These are phyloP conservation scores for Yponomeuta plumbellus DNA, from an alignment of 2,888 invertebrate genomes.

Conservation along the genomic window DNA sequence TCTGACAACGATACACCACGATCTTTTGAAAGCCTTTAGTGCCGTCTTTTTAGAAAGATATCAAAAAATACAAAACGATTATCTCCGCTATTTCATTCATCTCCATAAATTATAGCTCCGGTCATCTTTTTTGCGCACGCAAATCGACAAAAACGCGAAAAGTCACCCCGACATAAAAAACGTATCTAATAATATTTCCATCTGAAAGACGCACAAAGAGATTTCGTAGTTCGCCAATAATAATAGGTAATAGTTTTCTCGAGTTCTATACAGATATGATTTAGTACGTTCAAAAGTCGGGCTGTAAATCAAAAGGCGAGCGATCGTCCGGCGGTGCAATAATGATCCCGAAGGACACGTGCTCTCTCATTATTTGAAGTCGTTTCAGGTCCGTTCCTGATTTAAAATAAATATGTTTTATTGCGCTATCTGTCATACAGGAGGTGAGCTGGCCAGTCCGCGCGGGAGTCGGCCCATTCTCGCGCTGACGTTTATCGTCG, in stretches of 20 bases:
- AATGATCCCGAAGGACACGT: slow-evolving; percentile 61
- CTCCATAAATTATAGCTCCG: slow-evolving; percentile 35
- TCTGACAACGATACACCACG: background rate
- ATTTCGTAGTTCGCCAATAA: slow-evolving; percentile 62
- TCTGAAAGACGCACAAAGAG: slow-evolving; percentile 51
- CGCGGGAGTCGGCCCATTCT: slow-evolving; percentile 54
- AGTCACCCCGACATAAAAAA: slow-evolving; percentile 45
- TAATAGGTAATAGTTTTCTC: slow-evolving; percentile 73
- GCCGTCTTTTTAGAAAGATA: slow-evolving; percentile 14
- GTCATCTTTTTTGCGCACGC: slow-evolving; percentile 49
- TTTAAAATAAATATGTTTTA: slow-evolving; percentile 73
- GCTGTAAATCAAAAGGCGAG: slow-evolving; percentile 64
- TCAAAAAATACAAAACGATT: slow-evolving; percentile 24
- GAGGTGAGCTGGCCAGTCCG: slow-evolving; percentile 51
- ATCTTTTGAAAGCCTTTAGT: background rate
- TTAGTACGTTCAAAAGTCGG: slow-evolving; percentile 68
- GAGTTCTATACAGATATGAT: slow-evolving; percentile 70
- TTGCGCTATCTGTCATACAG: slow-evolving; percentile 68
- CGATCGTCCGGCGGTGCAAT: slow-evolving; percentile 52
- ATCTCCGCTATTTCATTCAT: slow-evolving; percentile 28
- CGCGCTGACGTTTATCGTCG: slow-evolving; percentile 63
- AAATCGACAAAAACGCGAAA: slow-evolving; percentile 49
- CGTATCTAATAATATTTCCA: slow-evolving; percentile 34
- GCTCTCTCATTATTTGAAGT: slow-evolving; percentile 66
- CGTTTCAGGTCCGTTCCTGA: slow-evolving; percentile 46